Evolutionary conservation across 2,888 invertebrate species (phyloP), one percentile per base, ranked within the genome.

Genomic region (Aphidoletes aphidimyza): DNA sequence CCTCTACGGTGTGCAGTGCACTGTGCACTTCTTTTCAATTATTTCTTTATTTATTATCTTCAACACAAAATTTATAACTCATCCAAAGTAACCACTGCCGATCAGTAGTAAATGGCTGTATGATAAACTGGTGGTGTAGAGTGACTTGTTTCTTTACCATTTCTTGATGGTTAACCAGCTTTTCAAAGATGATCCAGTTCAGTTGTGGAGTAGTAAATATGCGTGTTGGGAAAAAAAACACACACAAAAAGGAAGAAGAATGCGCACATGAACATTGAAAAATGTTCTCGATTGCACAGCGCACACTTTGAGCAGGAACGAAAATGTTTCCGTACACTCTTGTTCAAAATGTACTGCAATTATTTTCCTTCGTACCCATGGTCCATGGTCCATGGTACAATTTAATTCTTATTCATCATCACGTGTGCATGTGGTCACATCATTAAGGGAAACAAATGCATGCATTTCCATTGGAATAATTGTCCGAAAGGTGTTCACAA

Each of bases 1-100:
- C 81, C 37, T 81, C 37, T 37, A 37, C 81, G 1, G 36, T n/a
- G n/a, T n/a, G 37, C 81, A n/a, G n/a, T n/a, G n/a, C n/a, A n/a
- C n/a, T n/a, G n/a, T n/a, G n/a, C n/a, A n/a, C n/a, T n/a, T n/a
- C n/a, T 81, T 81, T 37, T 81, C 81, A 81, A 81, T 81, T 81
- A 81, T 81, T 81, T 81, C n/a, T 37, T 37, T 37, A 81, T 81
- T 81, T 81, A 81, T 81, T 81, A n/a, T 37, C 22, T 36, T 81
- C 81, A n/a, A 81, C 11, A 81, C 1, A 1, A 81, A 81, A 81
- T 81, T 81, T 81, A 81, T 81, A 81, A 81, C 81, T 81, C 9
- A 37, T 78, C 36, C 37, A 37, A 19, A 14, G 22, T 19, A n/a
- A 54, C 54, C 5, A 19, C 17, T 5, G 54, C 17, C 54, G n/a